Evolutionary conservation across 2,797 vertebrate genomes (phyloP).

Genomic region (Oophaga sylvatica): DNA sequence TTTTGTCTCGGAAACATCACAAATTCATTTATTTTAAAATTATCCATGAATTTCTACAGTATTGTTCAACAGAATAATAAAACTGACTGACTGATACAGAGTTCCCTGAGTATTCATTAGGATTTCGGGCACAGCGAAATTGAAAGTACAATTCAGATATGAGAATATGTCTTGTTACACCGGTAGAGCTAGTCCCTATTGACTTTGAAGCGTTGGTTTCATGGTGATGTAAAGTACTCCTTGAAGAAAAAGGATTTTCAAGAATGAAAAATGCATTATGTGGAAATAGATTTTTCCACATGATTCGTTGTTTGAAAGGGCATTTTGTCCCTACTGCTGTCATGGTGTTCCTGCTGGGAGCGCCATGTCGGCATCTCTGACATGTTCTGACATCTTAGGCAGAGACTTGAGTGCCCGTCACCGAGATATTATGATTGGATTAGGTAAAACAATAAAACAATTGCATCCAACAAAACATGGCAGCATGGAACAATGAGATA

Average conservation of each 20-base stretch:
- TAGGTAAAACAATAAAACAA: background rate
- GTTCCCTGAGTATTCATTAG: conserved; percentile 21
- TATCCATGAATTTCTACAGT: conserved; percentile 1
- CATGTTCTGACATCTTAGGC: conserved; percentile 5
- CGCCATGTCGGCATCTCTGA: background rate
- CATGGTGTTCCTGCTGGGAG: background rate
- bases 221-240: conserved; percentile 27
- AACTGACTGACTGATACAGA: background rate
- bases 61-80: conserved; percentile 23
- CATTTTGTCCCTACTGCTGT: conserved; percentile 30
- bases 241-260: conserved; percentile 30
- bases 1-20: background rate
- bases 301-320: conserved; percentile 31
- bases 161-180: conserved; percentile 2
- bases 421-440: background rate
- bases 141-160: conserved; percentile 34
- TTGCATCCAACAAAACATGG: background rate
- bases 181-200: conserved; percentile 25
- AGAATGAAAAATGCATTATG: conserved; percentile 29
- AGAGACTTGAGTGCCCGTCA: background rate
- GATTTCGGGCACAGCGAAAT: conserved; percentile 35
- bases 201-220: conserved; percentile 38
- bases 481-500: background rate
- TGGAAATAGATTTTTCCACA: conserved; percentile 43
- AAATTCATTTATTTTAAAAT: conserved; percentile 22